A percentile compares a stretch with the other conserved stretches of the same genome.
Evolutionary conservation across 2,113 vertebrate species (phyloP).

Genomic region (Rhipidura dahli): DNA sequence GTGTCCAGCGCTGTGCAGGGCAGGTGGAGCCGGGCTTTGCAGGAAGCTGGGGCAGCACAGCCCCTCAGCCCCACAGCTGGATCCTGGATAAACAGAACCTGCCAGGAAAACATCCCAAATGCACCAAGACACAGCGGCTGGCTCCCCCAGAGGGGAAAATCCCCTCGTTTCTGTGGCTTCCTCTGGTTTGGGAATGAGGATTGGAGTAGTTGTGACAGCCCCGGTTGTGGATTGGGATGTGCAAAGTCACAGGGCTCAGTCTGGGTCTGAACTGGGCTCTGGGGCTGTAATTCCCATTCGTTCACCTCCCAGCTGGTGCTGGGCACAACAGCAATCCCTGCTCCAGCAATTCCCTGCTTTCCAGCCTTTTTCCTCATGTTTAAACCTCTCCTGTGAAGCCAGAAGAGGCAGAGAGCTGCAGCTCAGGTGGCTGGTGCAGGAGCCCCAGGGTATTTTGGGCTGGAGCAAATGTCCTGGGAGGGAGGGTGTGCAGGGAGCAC

Average conservation of each 20-base stretch:
- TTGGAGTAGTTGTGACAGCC: not conserved
- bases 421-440: not conserved
- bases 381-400: not conserved
- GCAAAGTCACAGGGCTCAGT: not conserved
- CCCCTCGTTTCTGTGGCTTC: not conserved
- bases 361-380: not conserved
- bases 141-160: not conserved
- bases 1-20: fast-evolving
- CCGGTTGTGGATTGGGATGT: not conserved
- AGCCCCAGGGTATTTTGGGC: fast-evolving
- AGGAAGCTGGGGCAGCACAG: not conserved
- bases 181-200: not conserved
- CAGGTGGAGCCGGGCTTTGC: not conserved
- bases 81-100: not conserved
- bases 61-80: not conserved
- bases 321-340: not conserved
- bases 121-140: not conserved
- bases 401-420: not conserved
- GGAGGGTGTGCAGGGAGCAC: not conserved
- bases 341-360: not conserved
- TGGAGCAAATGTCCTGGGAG: not conserved
- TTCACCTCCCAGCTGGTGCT: not conserved
- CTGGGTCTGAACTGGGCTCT: not conserved
- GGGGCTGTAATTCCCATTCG: not conserved
- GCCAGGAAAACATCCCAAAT: not conserved